These are phyloP conservation scores for Thalassoma bifasciatum DNA, from an alignment of 2,113 vertebrate species.

Conservation along the genomic window DNA sequence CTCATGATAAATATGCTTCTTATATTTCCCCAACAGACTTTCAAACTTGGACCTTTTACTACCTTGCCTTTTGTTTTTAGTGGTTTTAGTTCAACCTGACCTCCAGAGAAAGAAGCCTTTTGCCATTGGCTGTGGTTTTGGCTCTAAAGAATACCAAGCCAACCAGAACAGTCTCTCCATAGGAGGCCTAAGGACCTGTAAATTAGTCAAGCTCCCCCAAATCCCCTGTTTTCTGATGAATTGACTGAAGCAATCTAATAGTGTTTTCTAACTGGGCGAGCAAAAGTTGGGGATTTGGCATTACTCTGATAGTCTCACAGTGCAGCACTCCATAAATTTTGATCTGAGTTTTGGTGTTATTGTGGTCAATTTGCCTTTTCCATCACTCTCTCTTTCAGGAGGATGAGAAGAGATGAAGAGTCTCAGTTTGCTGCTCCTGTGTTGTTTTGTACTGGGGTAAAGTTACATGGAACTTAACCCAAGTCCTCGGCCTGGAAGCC, in stretches of 20 bases:
- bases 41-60: conserved; percentile 34
- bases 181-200: conserved; percentile 74
- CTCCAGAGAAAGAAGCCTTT: conserved; percentile 39
- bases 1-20: conserved; percentile 24
- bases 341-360: conserved; percentile 64
- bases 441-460: conserved; percentile 53
- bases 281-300: conserved; percentile 63
- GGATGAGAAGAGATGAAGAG: conserved; percentile 54
- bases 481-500: conserved; percentile 64
- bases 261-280: conserved; percentile 69
- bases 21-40: conserved; percentile 39
- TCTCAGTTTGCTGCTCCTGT: conserved; percentile 35
- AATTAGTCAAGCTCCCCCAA: conserved; percentile 73
- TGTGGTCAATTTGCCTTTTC: conserved; percentile 63
- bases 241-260: conserved; percentile 59
- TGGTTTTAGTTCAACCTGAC: conserved; percentile 56
- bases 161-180: conserved; percentile 70
- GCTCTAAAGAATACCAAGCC: conserved; percentile 52
- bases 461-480: conserved; percentile 57
- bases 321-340: conserved; percentile 74
- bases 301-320: conserved; percentile 52
- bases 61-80: conserved; percentile 40
- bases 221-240: conserved; percentile 61
- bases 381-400: conserved; percentile 47
- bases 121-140: conserved; percentile 63